Evolutionary conservation across 2,888 invertebrate genomes (phyloP), one percentile per base, ranked within the genome.

Genomic region (Cataglyphis cursor): DNA sequence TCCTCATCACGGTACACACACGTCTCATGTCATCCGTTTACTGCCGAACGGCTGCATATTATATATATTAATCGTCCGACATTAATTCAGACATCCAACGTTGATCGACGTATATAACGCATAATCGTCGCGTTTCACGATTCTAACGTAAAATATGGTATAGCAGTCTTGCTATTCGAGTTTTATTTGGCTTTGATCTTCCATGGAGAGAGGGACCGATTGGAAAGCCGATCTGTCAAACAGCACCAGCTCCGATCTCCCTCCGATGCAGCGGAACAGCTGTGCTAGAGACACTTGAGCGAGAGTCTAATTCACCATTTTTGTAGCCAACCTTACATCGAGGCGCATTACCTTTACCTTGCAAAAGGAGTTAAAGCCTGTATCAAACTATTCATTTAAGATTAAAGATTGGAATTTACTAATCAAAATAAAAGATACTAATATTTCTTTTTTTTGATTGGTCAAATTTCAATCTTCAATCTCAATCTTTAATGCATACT

Each of bases 1-100:
- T 78, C 72, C n/a, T 78, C 72, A 78, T 78, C 57, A 59, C 78
- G 70, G 44, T 72, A n/a, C 18, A 28, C 72, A 35, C 72, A 12
- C 24, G 21, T 35, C 57, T 78, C 78, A 72, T 78, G 72, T 78
- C 78, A 78, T 35, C 59, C 59, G 59, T 21, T 59, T 24, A 48
- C 9, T 18, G 48, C 8, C 41, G 18, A 41, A 35, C n/a, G 59
- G 18, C 44, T 31, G 18, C 78, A 78, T 78, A 41, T 48, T 48
- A 48, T 44, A 59, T 48, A 48, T 44, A 59, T 78, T 59, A 21
- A 78, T 35, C 31, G 2, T 18, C 35, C 41, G 31, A 21, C 0
- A 12, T 44, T 70, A 15, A 31, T 41, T 4, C 5, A 24, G 28
- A 21, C 24, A 21, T n/a, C 18, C 6, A 44, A 10, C 8, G n/a